These are phyloP conservation scores for Athalia rosae DNA, from an alignment of 2,888 invertebrate genomes.

Conservation along the genomic window DNA sequence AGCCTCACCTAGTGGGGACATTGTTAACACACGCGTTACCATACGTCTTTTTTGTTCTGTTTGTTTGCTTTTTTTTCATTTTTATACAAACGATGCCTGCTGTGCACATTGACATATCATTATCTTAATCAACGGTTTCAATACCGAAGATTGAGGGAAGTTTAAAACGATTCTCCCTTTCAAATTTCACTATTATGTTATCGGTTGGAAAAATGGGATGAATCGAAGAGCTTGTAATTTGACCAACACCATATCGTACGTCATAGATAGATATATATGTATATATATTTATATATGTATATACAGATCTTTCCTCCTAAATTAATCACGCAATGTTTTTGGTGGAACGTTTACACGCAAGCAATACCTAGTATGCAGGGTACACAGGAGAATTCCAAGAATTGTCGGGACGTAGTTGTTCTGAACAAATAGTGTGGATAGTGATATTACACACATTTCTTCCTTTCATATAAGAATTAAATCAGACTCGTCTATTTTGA, in stretches of 20 bases:
- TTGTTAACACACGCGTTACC: slow-evolving; percentile 72
- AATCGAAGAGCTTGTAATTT: not conserved
- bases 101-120: slow-evolving; percentile 12
- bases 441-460: slow-evolving; percentile 62
- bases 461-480: slow-evolving; percentile 61
- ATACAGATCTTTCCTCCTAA: slow-evolving; percentile 11
- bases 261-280: not conserved
- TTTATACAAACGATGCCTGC: slow-evolving; percentile 28
- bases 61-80: slow-evolving; percentile 49
- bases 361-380: slow-evolving; percentile 1
- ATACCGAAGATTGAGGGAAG: slow-evolving; percentile 5
- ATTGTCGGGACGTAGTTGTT: slow-evolving; percentile 58
- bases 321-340: slow-evolving; percentile 24
- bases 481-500: not conserved
- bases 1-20: slow-evolving; percentile 74
- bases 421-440: slow-evolving; percentile 25
- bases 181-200: no score
- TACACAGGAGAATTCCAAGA: not conserved
- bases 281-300: not conserved
- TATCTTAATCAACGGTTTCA: slow-evolving; percentile 11
- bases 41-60: slow-evolving; percentile 48
- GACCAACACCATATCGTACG: slow-evolving; percentile 22
- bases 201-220: not conserved
- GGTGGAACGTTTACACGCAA: slow-evolving; percentile 11
- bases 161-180: no score